Evolutionary conservation across 2,888 invertebrate genomes (phyloP), one percentile per base, ranked within the genome.

Genomic region (Morpho deidamia): DNA sequence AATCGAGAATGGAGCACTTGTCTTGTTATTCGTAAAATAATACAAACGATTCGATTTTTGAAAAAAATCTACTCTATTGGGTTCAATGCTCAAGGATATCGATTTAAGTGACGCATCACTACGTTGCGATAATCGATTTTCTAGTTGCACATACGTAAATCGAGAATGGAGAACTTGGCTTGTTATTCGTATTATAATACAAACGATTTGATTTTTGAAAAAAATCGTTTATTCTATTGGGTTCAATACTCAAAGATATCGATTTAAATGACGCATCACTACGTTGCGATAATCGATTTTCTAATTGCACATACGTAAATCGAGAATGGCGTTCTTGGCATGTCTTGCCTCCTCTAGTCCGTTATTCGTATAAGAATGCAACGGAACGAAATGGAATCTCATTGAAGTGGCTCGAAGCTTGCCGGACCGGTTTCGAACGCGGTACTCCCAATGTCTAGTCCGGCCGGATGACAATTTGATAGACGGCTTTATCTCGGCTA

Each of bases 381-480:
- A 79, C 76, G 82, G 80, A 82, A 83, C 83, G 83, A 84, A 86
- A 85, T 80, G 84, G 88, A 88, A 88, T 89, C 83, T 88, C 84
- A 87, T 88, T 86, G 87, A 85, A 82, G 83, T 80, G 72, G 78
- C 78, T 74, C 65, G 73, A 67, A 71, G 77, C 78, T 68, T 66
- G 77, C 72, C 68, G 68, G 76, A 87, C 88, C 85, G 86, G 87
- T 88, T 86, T 76, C 60, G 58, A 72, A 68, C 72, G 72, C 72
- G 71, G 76, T 76, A 67, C 74, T 73, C 72, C 23, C 69, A 70
- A 61, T 67, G 78, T 80, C 81, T 78, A 78, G 74, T 68, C 70
- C 67, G 63, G 64, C 70, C 71, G 72, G 73, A 80, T 80, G 81
- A 81, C 81, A 81, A 81, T 84, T 79, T 83, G 81, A 83, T 82